Evolutionary conservation across 37 sponge, comb jelly and placozoan species (phyloP), one percentile per base, ranked within the genome.

Genomic region (Dysidea cf. avara): DNA sequence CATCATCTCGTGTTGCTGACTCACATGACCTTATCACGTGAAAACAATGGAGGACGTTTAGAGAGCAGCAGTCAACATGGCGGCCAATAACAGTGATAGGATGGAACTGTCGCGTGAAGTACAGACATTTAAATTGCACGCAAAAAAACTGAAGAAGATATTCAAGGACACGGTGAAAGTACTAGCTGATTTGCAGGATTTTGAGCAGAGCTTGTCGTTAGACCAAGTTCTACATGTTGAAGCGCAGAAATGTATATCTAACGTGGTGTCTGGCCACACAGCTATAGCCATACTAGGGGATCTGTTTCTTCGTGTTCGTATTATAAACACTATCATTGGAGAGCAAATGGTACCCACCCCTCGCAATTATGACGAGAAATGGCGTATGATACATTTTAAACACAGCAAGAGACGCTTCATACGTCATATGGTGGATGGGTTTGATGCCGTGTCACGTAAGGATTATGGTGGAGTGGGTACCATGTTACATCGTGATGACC

Each of bases 211-310:
- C 3, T 73, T 91, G 52, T 91, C 92, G 26, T 74, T 86, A 9
- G 92, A 86, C 53, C 39, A 68, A 25, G 83, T 86, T 16, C 35
- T 91, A 36, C 83, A 82, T 20, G 79, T 91, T 28, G 79, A 78
- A 25, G 87, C 81, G 25, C 87, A 86, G 65, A 77, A 82, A 56
- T 86, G 86, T 36, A 91, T 91, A 56, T 86, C 87, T 9, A 86
- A 86, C 30, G 83, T 91, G 3, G 92, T 91, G 32, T 86, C 80
- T 18, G 92, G 92, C 5, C 66, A 82, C 2, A 81, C 83, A 5
- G 90, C 94, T 5, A 56, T 93, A 61, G 88, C 84, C 17, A 87
- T 93, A 61, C 77, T 93, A 48, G 94, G 94, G 22, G 87, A 87
- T 47, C 81, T 82, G 0, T 30, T 26, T 22, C 29, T 85, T 18